phyloP scores from a whole-genome alignment of 2,797 vertebrate genomes.

The Neopelma chrysocephalum region DNA sequence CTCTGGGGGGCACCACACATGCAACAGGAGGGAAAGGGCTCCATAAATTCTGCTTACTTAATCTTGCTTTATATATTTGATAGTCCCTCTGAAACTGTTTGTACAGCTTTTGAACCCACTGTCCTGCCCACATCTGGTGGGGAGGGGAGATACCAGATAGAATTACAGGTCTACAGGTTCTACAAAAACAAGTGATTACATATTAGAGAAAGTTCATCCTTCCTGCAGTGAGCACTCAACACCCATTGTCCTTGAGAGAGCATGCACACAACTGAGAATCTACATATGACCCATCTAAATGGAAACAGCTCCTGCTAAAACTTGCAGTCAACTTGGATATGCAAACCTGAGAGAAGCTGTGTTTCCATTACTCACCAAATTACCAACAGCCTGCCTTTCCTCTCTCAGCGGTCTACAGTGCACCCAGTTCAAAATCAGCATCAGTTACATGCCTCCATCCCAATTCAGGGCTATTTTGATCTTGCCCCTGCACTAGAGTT shows the following conservation, averaged over 20 bases:
- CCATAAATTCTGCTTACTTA: background rate
- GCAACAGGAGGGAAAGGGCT: background rate
- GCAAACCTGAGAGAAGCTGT: background rate
- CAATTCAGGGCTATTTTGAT: background rate
- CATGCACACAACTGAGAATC: rapidly evolving
- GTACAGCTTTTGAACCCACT: background rate
- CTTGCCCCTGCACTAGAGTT: background rate
- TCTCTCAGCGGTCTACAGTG: background rate
- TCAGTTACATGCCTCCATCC: background rate
- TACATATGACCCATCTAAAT: rapidly evolving
- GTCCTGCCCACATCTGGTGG: no score
- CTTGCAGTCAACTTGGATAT: background rate
- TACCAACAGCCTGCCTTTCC: background rate
- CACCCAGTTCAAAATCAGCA: background rate
- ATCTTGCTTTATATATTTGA: background rate
- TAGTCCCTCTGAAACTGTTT: background rate
- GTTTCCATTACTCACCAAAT: background rate
- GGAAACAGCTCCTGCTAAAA: background rate
- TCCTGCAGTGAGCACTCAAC: background rate
- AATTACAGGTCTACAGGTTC: background rate
- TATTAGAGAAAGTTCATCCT: background rate
- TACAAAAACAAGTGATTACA: background rate
- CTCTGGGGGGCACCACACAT: background rate
- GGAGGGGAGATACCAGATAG: background rate
- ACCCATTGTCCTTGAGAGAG: background rate